A percentile compares a stretch with the other conserved stretches of the same genome.
Evolutionary conservation across 2,888 invertebrate species (phyloP).

Genomic region (Chymomyza procnemis): DNA sequence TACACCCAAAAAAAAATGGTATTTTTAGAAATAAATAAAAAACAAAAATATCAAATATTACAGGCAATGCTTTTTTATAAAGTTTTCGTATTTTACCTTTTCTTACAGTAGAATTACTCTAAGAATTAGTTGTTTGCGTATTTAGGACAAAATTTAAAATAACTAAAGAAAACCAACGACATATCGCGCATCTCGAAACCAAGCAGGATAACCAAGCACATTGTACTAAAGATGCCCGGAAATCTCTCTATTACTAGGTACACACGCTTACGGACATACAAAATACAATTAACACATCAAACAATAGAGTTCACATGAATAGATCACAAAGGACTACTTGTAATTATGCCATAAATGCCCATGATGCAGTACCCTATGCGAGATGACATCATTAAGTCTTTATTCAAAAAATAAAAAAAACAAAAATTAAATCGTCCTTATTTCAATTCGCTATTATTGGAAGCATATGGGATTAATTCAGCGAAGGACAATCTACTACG

Average conservation of each 20-base stretch:
- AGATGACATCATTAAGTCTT: no score
- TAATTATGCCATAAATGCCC: neutral
- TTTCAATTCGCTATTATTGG: no score
- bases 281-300: neutral
- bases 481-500: no score
- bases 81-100: neutral
- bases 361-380: neutral
- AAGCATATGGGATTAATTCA: no score
- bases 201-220: constrained; percentile 23
- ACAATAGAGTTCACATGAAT: neutral
- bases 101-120: neutral
- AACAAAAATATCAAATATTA: constrained; percentile 3
- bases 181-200: constrained; percentile 18
- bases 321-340: neutral
- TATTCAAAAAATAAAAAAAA: no score
- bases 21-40: neutral
- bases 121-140: neutral
- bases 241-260: neutral
- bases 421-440: no score
- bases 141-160: neutral
- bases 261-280: neutral
- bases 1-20: neutral
- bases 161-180: neutral
- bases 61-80: neutral
- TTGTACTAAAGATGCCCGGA: neutral